These are phyloP conservation scores for Hypothenemus hampei DNA, from an alignment of 1,140 invertebrate genomes.

Conservation along the genomic window DNA sequence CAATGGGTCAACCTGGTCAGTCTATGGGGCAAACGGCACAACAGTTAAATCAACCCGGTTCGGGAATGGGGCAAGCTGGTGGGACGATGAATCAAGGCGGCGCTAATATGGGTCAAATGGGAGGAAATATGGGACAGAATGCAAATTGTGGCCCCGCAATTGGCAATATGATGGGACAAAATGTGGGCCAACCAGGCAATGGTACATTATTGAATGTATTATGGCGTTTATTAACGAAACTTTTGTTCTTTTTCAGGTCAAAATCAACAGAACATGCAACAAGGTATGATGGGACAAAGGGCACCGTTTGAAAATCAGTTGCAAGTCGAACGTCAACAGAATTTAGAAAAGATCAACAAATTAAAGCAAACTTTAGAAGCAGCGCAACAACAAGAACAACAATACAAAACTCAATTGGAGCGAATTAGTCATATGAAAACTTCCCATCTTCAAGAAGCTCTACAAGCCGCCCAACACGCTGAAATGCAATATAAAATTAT, in stretches of 20 bases:
- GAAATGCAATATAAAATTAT: conserved; percentile 70
- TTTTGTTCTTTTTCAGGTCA: conserved; percentile 26
- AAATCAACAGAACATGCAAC: conserved; percentile 43
- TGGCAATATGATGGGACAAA: conserved; percentile 35
- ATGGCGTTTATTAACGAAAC: background rate
- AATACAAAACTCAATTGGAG: conserved; percentile 70
- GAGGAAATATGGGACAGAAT: conserved; percentile 24
- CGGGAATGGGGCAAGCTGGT: conserved; percentile 11
- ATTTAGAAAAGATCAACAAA: conserved; percentile 61
- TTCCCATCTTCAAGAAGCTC: conserved; percentile 62
- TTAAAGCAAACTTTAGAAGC: conserved; percentile 67
- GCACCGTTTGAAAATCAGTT: conserved; percentile 51
- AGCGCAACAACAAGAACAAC: conserved; percentile 68
- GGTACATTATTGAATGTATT: background rate
- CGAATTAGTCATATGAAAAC: conserved; percentile 59
- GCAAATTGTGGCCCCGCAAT: conserved; percentile 8
- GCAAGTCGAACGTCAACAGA: conserved; percentile 62
- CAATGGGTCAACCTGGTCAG: conserved; percentile 18
- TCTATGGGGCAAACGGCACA: conserved; percentile 6
- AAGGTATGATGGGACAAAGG: conserved; percentile 49
- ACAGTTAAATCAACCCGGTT: conserved; percentile 10
- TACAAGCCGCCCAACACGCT: conserved; percentile 73
- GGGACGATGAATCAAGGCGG: conserved; percentile 16
- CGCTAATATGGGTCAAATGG: conserved; percentile 13
- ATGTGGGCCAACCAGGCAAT: conserved; percentile 28